Base-by-base conservation (phyloP, 2,888 invertebrate genomes). In the Cotesia congregata region DNA sequence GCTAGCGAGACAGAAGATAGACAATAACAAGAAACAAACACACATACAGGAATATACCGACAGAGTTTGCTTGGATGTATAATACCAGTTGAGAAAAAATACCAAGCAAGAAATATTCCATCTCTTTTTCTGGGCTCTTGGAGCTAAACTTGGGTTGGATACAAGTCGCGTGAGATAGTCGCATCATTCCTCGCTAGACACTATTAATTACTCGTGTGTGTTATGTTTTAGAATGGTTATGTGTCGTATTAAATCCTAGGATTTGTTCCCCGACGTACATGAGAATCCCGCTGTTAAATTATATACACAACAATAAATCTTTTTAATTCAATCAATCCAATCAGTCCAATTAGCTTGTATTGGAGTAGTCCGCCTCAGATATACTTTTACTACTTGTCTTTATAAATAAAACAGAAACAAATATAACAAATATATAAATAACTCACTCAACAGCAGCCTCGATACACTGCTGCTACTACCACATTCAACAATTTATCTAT, bases 131-230 rank as follows among this genome's bases (percentile, higher is more conserved):
- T 7, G 4, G 17, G 20, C 17, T 6, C 64, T 64, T 64, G 77
- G 50, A 50, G 9, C 50, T 50, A 50, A 50, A 50, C 50, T 50
- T 50, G 50, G 50, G 50, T 50, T 50, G 50, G 50, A 50, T 50
- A 72, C 69, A 70, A 83, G 82, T 86, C 85, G 86, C 87, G 86
- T 87, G 87, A 86, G 85, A 86, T 83, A 84, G 84, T 82, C 85
- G 83, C 87, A 87, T 87, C 85, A 84, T 85, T 87, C 83, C 83
- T 85, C 80, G 81, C 83, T 82, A 82, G 84, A 86, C 85, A 86
- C 86, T 87, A 87, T 87, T 87, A 86, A 87, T 87, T 86, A 86
- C 86, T 83, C 82, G 50, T 50, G 83, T 83, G 86, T 83, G 86
- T 87, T 85, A 86, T 85, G 84, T 84, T 83, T 86, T 84, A 85